Base-by-base conservation (phyloP, 30 jellyfish, hydroid and myxozoan species). In the Aurelia sp. region DNA sequence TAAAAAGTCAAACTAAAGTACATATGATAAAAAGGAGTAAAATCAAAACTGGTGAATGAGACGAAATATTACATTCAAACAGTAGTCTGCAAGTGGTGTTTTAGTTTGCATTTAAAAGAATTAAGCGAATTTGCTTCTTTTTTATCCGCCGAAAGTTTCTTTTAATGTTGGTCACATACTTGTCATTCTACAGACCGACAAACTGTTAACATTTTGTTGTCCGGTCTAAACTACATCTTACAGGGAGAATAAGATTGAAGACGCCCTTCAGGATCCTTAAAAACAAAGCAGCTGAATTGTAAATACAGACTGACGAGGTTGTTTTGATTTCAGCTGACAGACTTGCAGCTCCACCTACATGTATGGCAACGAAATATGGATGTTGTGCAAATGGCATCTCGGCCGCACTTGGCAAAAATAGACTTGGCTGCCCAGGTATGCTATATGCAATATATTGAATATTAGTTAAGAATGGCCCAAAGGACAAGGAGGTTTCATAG, bases 371-470 rank as follows among this genome's bases (percentile, higher is more conserved):
- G 8, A 69, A 19, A 35, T 88, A 27, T 70, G 96, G 96, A 16
- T 88, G 96, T 55, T 88, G 96, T 58, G 88, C 81, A 1, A 91
- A 88, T 55, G 91, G 91, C 20, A 78, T 74, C 33, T 33, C 72
- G 17, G 50, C 72, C 3, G 96, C 96, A 70, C 73, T 27, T 27
- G 96, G 96, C 19, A 82, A 40, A 40, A 61, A 88, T 58, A 41
- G 85, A 10, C 30, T 60, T 12, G 96, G 96, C 13, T 88, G 96
- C 53, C 96, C 96, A 60, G 91, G 96, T 88, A 68, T 30, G 91
- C 16, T 48, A 1, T 3, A 13, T 9, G 16, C 66, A 11, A 5
- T 12, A 2, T 70, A n/a, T 17, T 70, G 11, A 11, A 70, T 24
- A 33, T 33, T 4, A 12, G 21, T 24, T 27, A 13, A 17, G 10